Percentiles rank a stretch among this genome's conserved stretches.
Evolutionary conservation across 1,140 invertebrate species (phyloP).

Genomic region (Meteorus sp.): DNA sequence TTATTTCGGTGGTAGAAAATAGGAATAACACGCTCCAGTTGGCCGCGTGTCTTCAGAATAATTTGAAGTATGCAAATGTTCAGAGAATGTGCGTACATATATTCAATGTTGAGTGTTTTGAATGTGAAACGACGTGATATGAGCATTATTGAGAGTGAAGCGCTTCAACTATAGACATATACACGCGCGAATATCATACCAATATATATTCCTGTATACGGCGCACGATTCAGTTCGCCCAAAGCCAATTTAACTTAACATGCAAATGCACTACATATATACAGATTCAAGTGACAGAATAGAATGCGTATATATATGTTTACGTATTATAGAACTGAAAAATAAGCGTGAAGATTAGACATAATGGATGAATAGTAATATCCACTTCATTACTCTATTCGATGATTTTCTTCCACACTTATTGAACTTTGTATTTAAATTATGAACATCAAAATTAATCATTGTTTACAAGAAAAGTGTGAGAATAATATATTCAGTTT

Average conservation of each 20-base stretch:
- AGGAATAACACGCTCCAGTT: constrained; percentile 39
- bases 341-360: background rate
- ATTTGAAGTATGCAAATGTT: constrained; percentile 43
- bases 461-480: background rate
- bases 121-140: background rate
- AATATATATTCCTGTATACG: background rate
- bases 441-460: background rate
- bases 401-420: background rate
- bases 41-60: constrained; percentile 35
- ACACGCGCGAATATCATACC: background rate
- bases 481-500: background rate
- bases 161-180: background rate
- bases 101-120: background rate
- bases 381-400: background rate
- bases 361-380: constrained; percentile 4
- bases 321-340: no score
- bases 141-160: no score
- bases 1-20: constrained; percentile 2
- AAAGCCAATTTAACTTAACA: constrained; percentile 12
- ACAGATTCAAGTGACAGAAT: no score
- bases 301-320: no score
- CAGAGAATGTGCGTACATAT: background rate
- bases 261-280: constrained; percentile 2
- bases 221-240: background rate
- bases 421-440: background rate